Evolutionary conservation across 2,113 vertebrate genomes (phyloP), one percentile per base, ranked within the genome.

Genomic region (Tenebrosternarchus preto): DNA sequence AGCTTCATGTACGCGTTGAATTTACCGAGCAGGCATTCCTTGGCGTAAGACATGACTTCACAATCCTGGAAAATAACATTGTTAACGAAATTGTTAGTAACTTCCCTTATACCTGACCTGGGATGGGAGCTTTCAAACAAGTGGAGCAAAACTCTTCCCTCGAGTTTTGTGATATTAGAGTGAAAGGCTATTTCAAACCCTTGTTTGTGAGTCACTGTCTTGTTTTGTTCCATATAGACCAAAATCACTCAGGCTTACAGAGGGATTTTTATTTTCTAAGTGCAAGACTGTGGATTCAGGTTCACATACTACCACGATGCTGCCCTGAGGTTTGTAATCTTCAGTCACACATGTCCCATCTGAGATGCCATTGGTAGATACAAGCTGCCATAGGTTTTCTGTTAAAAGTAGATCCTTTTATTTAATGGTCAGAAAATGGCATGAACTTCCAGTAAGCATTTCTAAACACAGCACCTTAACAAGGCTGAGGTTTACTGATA

Each of bases 341-440:
- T 64, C 57, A 9, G 55, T 90, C 78, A 88, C 76, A 84, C 91
- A 93, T 0, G 46, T 82, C 1, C 74, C 82, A 0, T 88, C 83
- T 22, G 36, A 6, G 0, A 88, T 31, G 22, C 78, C 33, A 3
- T 76, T 86, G 2, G 78, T 59, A 2, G 1, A 6, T 12, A 90
- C 84, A 83, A 88, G 2, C 80, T 88, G 64, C 33, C 86, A 46
- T 33, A 50, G 1, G 11, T 50, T 50, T 50, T 50, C 43, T 50
- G 43, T 50, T 50, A 15, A 50, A 50, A 50, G 43, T 12, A 50
- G 43, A 12, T 50, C 5, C 6, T 4, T 50, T 15, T 12, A 50
- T 50, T 50, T 50, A 50, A 50, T 50, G 43, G 2, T 50, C 43
- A 50, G 12, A 50, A 50, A 50, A 50, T 12, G 12, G 43, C 11